Evolutionary conservation across 2,888 invertebrate species (phyloP).

Genomic region (Scaptomyza caliginosa): DNA sequence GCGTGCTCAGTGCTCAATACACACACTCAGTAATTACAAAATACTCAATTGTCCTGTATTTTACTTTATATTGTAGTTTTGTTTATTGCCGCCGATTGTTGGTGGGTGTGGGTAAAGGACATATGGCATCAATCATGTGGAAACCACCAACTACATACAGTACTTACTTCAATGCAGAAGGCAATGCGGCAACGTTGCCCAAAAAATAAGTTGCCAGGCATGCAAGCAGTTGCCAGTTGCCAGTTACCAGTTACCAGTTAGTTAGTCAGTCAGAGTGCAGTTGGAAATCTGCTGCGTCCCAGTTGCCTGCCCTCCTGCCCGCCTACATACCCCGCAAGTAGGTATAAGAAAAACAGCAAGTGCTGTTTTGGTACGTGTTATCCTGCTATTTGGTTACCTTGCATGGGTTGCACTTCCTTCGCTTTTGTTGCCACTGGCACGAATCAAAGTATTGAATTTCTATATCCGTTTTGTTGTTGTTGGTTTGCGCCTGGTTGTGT

Average conservation of each 20-base stretch:
- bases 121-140: slow-evolving; percentile 79
- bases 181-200: slow-evolving; percentile 28
- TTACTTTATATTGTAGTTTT: slow-evolving; percentile 13
- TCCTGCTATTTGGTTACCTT: slow-evolving; percentile 77
- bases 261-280: slow-evolving; percentile 46
- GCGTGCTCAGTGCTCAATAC: slow-evolving; percentile 55
- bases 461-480: slow-evolving; percentile 81
- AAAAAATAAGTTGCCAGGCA: background rate
- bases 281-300: slow-evolving; percentile 40
- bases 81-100: slow-evolving; percentile 49
- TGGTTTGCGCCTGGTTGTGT: slow-evolving; percentile 40
- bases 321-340: background rate
- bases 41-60: slow-evolving; percentile 49
- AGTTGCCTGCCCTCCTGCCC: background rate
- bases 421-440: slow-evolving; percentile 73
- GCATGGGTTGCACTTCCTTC: slow-evolving; percentile 76
- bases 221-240: slow-evolving; percentile 11
- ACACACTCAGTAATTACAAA: slow-evolving; percentile 62
- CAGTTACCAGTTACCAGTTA: slow-evolving; percentile 35
- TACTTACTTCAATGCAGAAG: slow-evolving; percentile 49
- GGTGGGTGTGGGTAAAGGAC: slow-evolving; percentile 32
- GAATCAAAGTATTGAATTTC: slow-evolving; percentile 84
- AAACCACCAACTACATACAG: slow-evolving; percentile 68
- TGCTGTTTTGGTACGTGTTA: slow-evolving; percentile 74
- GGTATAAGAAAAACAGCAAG: slow-evolving; percentile 44